phyloP scores from a whole-genome alignment of 2,888 invertebrate species.

The Pseudococcus jackbeardsleyi region DNA sequence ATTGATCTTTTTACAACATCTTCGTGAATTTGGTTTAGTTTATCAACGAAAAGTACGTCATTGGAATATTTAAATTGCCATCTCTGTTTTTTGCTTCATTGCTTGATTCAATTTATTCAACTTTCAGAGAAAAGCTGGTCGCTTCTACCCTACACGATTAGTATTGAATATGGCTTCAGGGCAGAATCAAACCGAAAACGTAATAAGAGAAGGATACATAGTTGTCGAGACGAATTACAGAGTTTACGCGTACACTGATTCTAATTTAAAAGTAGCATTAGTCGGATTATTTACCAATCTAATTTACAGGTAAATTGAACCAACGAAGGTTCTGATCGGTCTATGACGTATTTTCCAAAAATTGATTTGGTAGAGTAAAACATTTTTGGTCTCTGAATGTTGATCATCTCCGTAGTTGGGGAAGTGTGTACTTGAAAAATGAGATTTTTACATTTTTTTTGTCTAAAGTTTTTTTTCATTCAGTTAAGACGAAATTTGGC shows the following conservation, averaged over 20 bases:
- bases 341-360: no score
- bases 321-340: not conserved
- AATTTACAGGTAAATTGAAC: slow-evolving; percentile 79
- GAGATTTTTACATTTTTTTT: no score
- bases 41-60: slow-evolving; percentile 89
- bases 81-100: not conserved
- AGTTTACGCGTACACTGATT: slow-evolving; percentile 96
- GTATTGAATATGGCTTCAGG: slow-evolving; percentile 87
- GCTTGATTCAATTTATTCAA: not conserved
- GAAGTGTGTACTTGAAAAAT: no score
- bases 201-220: slow-evolving; percentile 78
- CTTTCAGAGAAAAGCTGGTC: slow-evolving; percentile 83
- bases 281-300: slow-evolving; percentile 94
- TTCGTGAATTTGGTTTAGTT: slow-evolving; percentile 96
- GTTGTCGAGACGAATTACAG: slow-evolving; percentile 96
- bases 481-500: no score
- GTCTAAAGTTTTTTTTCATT: no score
- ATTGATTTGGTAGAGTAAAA: no score
- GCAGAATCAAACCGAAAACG: slow-evolving; percentile 68
- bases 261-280: slow-evolving; percentile 91
- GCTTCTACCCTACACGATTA: slow-evolving; percentile 95
- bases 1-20: slow-evolving; percentile 91
- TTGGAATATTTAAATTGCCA: slow-evolving; percentile 22
- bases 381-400: no score
- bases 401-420: no score